Conservation (phyloP, 1,140 invertebrate genomes). For the Copidosoma floridanum region DNA sequence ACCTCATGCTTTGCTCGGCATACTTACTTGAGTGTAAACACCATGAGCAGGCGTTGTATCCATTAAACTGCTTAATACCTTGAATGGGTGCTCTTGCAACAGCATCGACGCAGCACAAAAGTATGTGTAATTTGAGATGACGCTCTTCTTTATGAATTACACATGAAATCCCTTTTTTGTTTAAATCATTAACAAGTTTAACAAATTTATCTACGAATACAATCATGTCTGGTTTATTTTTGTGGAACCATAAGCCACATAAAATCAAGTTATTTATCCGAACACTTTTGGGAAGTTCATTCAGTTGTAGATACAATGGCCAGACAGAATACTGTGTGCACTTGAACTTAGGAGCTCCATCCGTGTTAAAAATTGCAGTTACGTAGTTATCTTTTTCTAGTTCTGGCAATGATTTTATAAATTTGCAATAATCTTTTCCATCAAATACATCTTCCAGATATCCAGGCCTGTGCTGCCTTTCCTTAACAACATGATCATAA, state of each 20-base stretch:
- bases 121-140: no score
- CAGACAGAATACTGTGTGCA: background rate
- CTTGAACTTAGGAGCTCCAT: conserved; percentile 9
- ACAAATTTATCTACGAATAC: conserved; percentile 9
- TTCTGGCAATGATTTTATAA: background rate
- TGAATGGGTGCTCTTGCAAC: no score
- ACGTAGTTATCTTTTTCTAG: background rate
- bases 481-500: background rate
- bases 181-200: conserved; percentile 3
- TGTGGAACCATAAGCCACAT: conserved; percentile 14
- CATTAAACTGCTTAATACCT: no score
- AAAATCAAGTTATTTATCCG: background rate
- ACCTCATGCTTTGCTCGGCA: no score
- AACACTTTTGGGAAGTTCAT: conserved; percentile 7
- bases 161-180: no score
- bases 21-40: no score
- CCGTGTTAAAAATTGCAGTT: conserved; percentile 7
- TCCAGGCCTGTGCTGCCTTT: background rate
- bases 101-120: no score
- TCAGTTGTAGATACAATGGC: conserved; percentile 8
- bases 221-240: conserved; percentile 11
- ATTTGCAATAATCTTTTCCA: conserved; percentile 4
- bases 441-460: conserved; percentile 1
- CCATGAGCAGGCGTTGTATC: no score
- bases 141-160: no score